Conservation (phyloP, 2,797 vertebrate species). For the Coranthus polyacanthus region DNA sequence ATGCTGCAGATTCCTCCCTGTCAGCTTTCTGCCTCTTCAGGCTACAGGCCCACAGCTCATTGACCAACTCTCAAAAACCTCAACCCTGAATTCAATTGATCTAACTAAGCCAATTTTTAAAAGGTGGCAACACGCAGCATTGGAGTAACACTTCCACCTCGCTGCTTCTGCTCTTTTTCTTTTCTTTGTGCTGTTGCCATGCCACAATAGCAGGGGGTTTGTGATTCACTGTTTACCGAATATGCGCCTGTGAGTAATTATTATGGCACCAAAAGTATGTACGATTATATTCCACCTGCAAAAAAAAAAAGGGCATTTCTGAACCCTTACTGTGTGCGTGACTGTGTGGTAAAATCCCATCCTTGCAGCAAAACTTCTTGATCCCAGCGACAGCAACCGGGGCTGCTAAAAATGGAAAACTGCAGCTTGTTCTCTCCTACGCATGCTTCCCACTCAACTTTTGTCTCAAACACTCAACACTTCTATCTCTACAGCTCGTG, state of each 20-base stretch:
- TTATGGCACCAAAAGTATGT: slow-evolving; percentile 52
- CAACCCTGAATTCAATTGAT: background rate
- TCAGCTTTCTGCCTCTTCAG: slow-evolving; percentile 45
- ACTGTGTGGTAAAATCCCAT: slow-evolving; percentile 40
- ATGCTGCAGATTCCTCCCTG: slow-evolving; percentile 54
- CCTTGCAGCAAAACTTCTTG: slow-evolving; percentile 63
- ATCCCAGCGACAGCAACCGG: slow-evolving; percentile 55
- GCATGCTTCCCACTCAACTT: slow-evolving; percentile 80
- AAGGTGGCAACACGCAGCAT: background rate
- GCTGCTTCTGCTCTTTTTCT: slow-evolving; percentile 19
- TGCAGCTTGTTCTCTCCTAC: slow-evolving; percentile 74
- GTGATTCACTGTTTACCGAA: slow-evolving; percentile 64
- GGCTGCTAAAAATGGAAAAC: slow-evolving; percentile 80
- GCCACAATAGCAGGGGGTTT: slow-evolving; percentile 43
- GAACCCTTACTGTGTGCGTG: slow-evolving; percentile 16
- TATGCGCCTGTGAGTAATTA: slow-evolving; percentile 63
- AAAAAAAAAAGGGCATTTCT: slow-evolving; percentile 55
- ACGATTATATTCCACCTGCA: slow-evolving; percentile 65
- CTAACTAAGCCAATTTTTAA: too few relatives aligned
- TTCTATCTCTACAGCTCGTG: slow-evolving; percentile 56
- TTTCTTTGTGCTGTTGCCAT: slow-evolving; percentile 46
- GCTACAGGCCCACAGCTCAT: slow-evolving; percentile 24
- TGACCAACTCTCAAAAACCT: slow-evolving; percentile 20
- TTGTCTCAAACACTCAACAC: slow-evolving; percentile 75
- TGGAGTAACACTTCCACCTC: background rate